Evolutionary conservation across 2,113 vertebrate species (phyloP).

Genomic region (Ellobius talpinus): DNA sequence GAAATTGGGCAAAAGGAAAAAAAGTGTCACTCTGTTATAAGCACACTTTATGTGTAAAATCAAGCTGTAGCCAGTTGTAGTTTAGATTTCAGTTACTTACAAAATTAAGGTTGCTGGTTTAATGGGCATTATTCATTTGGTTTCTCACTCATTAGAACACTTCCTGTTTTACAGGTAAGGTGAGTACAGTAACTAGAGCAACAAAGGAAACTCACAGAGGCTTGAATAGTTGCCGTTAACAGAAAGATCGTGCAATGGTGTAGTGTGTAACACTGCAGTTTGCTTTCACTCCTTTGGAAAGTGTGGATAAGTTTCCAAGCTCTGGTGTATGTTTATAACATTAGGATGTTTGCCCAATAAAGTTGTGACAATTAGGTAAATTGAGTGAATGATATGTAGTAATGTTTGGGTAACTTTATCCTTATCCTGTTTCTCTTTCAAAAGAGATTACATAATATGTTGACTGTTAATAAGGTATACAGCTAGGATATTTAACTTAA

Average conservation of each 20-base stretch:
- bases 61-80: background rate
- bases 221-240: constrained; percentile 27
- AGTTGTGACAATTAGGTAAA: constrained; percentile 40
- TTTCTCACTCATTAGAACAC: constrained; percentile 31
- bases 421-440: background rate
- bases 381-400: background rate
- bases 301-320: background rate
- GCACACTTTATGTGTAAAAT: background rate
- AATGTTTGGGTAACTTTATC: background rate
- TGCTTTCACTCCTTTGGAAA: background rate
- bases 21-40: background rate
- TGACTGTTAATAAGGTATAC: constrained; percentile 9
- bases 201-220: background rate
- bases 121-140: constrained; percentile 20
- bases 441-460: background rate
- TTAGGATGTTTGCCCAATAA: background rate
- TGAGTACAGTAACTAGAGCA: constrained; percentile 46
- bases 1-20: background rate
- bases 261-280: background rate
- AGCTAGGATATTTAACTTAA: background rate
- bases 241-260: background rate
- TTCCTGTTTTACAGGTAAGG: background rate
- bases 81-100: constrained; percentile 41
- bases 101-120: constrained; percentile 48
- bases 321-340: constrained; percentile 34